These are phyloP conservation scores for Gila robusta DNA, from an alignment of 2,797 vertebrate species.

Conservation along the genomic window DNA sequence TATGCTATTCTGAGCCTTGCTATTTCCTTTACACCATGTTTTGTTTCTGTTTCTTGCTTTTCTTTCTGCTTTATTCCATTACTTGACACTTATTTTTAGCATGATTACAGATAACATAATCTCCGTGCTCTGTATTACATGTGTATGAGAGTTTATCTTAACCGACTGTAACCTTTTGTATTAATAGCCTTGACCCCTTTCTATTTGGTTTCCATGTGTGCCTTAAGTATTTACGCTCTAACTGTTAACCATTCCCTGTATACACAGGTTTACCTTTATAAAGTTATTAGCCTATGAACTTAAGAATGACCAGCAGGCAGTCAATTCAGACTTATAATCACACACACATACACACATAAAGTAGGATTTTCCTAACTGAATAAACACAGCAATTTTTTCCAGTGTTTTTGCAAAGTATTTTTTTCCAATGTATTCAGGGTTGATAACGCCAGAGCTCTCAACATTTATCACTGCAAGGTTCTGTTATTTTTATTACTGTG, in stretches of 20 bases:
- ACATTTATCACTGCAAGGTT: not conserved
- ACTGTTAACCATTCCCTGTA: not conserved
- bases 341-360: not conserved
- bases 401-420: not conserved
- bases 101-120: not conserved
- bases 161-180: not conserved
- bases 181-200: not conserved
- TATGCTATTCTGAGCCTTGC: not conserved
- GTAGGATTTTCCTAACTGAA: not conserved
- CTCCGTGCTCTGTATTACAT: not conserved
- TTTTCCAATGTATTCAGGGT: not conserved
- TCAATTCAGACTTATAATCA: not conserved
- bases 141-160: not conserved
- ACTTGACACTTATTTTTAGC: not conserved
- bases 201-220: not conserved
- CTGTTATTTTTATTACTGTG: not conserved
- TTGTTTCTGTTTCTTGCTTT: not conserved
- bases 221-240: not conserved
- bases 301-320: not conserved
- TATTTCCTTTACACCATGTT: not conserved
- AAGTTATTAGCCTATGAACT: not conserved
- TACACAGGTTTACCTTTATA: slow-evolving; percentile 8
- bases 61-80: not conserved
- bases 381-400: not conserved
- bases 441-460: not conserved